Percentiles rank a stretch among this genome's conserved stretches.
These are phyloP conservation scores for Drosophila flavopinicola DNA, from an alignment of 2,888 invertebrate species.

Conservation along the genomic window DNA sequence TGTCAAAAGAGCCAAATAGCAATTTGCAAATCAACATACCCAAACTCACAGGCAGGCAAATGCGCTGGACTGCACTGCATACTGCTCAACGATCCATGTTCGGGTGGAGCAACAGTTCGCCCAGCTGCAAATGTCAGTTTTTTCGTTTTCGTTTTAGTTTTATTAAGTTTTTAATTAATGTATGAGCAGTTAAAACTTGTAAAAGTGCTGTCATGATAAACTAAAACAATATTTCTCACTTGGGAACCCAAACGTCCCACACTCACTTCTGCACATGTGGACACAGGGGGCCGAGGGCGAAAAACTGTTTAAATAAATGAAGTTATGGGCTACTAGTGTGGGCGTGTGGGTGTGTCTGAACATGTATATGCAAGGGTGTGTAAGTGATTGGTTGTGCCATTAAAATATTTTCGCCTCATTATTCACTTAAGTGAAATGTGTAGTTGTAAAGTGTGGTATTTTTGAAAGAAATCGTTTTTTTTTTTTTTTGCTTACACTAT, in stretches of 20 bases:
- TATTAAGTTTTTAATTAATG: conserved; percentile 81
- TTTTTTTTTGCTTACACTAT: neutral
- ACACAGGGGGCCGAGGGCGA: conserved; percentile 28
- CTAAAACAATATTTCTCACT: conserved; percentile 79
- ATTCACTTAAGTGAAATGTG: conserved; percentile 61
- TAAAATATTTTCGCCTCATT: conserved; percentile 79
- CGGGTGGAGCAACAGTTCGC: conserved; percentile 41
- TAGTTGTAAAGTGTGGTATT: conserved; percentile 14
- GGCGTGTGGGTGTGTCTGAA: neutral
- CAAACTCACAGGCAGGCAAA: neutral
- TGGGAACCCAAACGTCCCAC: conserved; percentile 49
- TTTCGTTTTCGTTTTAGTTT: conserved; percentile 55
- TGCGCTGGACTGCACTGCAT: conserved; percentile 15
- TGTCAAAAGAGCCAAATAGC: conserved; percentile 17
- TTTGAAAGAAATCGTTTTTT: neutral
- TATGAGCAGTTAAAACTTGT: conserved; percentile 79
- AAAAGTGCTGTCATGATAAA: conserved; percentile 80
- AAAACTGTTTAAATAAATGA: conserved; percentile 71
- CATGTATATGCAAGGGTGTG: conserved; percentile 3
- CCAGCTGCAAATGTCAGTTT: conserved; percentile 46
- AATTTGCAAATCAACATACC: conserved; percentile 27
- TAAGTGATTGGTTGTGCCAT: conserved; percentile 60
- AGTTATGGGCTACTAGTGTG: conserved; percentile 42
- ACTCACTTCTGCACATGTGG: conserved; percentile 7
- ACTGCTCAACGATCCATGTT: conserved; percentile 29